Evolutionary conservation across 1,140 invertebrate genomes (phyloP).

Genomic region (Heliothis virescens): DNA sequence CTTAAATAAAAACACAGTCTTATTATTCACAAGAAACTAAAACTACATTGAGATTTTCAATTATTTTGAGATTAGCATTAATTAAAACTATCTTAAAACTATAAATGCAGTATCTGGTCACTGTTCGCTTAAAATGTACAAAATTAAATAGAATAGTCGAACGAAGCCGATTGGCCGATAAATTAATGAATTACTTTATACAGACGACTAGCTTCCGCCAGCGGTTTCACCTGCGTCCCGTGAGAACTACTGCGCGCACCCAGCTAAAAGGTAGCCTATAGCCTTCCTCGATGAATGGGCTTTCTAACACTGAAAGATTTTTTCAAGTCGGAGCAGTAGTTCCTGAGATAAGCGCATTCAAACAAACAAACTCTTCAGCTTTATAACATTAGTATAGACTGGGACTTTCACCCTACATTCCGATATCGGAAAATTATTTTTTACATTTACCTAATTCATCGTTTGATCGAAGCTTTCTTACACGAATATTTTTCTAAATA

Average conservation of each 20-base stretch:
- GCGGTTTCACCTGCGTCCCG: too few relatives aligned
- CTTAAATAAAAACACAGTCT: conserved; percentile 31
- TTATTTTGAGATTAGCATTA: conserved; percentile 34
- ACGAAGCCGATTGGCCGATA: conserved; percentile 3
- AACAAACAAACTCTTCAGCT: too few relatives aligned
- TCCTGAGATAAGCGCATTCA: too few relatives aligned
- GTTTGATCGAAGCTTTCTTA: conserved; percentile 11
- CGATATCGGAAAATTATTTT: background rate
- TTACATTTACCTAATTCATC: conserved; percentile 19
- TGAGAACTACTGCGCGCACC: too few relatives aligned
- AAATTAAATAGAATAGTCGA: conserved; percentile 43
- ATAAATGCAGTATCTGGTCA: conserved; percentile 79
- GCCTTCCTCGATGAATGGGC: too few relatives aligned
- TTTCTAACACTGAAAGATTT: too few relatives aligned
- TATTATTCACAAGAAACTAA: conserved; percentile 27
- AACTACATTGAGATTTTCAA: conserved; percentile 34
- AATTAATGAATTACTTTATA: conserved; percentile 5
- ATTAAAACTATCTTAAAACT: conserved; percentile 53
- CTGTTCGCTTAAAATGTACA: conserved; percentile 70
- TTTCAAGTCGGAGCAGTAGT: too few relatives aligned
- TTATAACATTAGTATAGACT: too few relatives aligned
- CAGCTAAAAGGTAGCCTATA: too few relatives aligned
- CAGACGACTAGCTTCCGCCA: background rate
- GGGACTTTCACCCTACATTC: conserved; percentile 16
- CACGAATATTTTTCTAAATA: background rate